Base-by-base conservation (phyloP, 2,888 invertebrate genomes). In the Gordius sp. region DNA sequence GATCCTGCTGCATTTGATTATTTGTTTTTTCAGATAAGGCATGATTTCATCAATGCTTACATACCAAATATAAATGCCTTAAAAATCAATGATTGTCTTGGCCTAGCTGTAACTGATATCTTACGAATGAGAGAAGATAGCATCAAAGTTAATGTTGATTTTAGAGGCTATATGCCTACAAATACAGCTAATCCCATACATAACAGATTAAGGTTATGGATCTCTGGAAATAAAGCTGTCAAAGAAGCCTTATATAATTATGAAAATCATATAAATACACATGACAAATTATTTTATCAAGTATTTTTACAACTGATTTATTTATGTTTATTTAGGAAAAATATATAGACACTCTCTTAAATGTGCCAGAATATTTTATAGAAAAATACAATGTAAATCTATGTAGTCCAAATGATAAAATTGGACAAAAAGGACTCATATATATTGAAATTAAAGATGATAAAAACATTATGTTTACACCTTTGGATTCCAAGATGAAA, bases 281-380 rank as follows among this genome's bases (percentile, higher is more conserved):
- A 8, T 13, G 8, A 33, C 8, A 33, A 33, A n/a, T 33, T 33
- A 33, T 13, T 33, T 33, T 33, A 33, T 33, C 39, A 33, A 47
- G 20, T 47, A 33, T 13, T 33, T 33, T 33, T 13, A 13, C 39
- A 33, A 47, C 4, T 47, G 8, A 47, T n/a, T 47, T n/a, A 47
- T 47, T 47, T 47, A 18, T n/a, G 8, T n/a, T n/a, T 18, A n/a
- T 47, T n/a, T 20, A 47, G 47, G 47, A 47, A 20, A 47, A 47
- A 47, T 47, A 47, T 20, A 8, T 47, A 4, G 23, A 47, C 4
- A 47, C 47, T n/a, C 23, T 47, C 4, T 47, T 47, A 47, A 47
- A 47, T 4, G 13, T 47, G 8, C 47, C 47, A n/a, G 47, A 47
- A n/a, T 47, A 47, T 47, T 47, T 47, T 47, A 4, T 47, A n/a